These are phyloP conservation scores for Acanthurus tractus DNA, from an alignment of 2,797 vertebrate genomes.

Conservation along the genomic window DNA sequence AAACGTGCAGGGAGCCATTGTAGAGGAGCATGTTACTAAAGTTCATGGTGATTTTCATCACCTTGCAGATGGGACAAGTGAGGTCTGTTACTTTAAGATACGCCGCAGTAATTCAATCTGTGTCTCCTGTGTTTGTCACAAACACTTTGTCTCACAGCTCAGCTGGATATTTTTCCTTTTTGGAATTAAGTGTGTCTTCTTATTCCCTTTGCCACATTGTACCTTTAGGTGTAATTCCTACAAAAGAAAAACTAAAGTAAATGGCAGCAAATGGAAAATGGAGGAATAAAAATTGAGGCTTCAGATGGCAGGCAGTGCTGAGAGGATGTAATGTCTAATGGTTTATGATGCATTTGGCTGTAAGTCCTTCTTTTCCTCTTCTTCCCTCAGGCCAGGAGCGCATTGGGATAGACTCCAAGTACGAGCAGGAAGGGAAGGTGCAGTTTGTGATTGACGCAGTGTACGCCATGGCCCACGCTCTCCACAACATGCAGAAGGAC, in stretches of 20 bases:
- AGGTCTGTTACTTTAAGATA: conserved; percentile 54
- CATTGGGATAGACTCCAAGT: conserved; percentile 94
- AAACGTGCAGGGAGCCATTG: conserved; percentile 59
- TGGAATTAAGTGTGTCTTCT: conserved; percentile 60
- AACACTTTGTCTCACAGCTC: conserved; percentile 64
- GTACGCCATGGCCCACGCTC: conserved; percentile 96
- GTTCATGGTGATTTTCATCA: conserved; percentile 73
- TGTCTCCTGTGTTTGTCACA: conserved; percentile 54
- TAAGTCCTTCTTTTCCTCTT: conserved; percentile 25
- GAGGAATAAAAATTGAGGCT: conserved; percentile 33
- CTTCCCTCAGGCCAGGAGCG: conserved; percentile 92
- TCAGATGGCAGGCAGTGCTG: conserved; percentile 28
- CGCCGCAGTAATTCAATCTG: conserved; percentile 52
- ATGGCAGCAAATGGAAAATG: conserved; percentile 45
- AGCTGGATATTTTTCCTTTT: conserved; percentile 59
- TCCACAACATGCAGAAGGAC: conserved; percentile 96
- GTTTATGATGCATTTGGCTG: conserved; percentile 44
- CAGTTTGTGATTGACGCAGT: conserved; percentile 99
- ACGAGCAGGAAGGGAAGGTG: conserved; percentile 98
- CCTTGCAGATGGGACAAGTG: conserved; percentile 65
- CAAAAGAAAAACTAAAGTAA: conserved; percentile 44
- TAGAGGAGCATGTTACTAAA: conserved; percentile 56
- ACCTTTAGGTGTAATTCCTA: conserved; percentile 51
- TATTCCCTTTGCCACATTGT: conserved; percentile 51
- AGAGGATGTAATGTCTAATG: conserved; percentile 47